Percentiles rank a stretch among this genome's conserved stretches.
phyloP scores from a whole-genome alignment of 2,888 invertebrate species.

The Torymus tubicola region DNA sequence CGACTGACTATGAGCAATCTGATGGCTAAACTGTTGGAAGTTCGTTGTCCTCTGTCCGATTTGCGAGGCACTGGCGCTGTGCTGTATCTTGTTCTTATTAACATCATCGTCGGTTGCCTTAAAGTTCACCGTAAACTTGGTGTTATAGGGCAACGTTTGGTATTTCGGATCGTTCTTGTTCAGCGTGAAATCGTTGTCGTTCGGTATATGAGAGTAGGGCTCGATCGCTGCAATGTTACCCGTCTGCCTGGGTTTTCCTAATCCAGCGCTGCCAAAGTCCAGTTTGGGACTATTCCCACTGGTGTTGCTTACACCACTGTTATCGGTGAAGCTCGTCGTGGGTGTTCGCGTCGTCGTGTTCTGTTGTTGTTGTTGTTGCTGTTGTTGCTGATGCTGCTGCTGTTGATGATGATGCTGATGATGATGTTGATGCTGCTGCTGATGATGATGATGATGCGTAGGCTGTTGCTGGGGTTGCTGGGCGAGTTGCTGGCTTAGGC shows the following conservation, averaged over 20 bases:
- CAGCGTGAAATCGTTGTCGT: slow-evolving; percentile 84
- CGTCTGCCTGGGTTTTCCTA: slow-evolving; percentile 78
- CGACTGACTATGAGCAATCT: slow-evolving; percentile 74
- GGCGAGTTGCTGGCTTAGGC: slow-evolving; percentile 82
- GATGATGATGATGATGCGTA: slow-evolving; percentile 72
- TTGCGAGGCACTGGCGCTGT: slow-evolving; percentile 74
- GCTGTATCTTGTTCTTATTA: slow-evolving; percentile 73
- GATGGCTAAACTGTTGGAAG: slow-evolving; percentile 72
- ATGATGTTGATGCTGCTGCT: neutral
- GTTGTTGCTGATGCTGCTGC: neutral
- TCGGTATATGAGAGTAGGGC: slow-evolving; percentile 90
- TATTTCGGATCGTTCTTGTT: slow-evolving; percentile 93
- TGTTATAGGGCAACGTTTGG: slow-evolving; percentile 93
- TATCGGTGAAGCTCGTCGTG: neutral
- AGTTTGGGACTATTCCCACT: slow-evolving; percentile 61
- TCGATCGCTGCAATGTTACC: slow-evolving; percentile 92
- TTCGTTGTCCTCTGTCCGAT: slow-evolving; percentile 70
- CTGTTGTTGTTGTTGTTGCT: slow-evolving; percentile 63
- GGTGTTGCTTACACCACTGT: neutral
- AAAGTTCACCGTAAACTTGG: slow-evolving; percentile 85
- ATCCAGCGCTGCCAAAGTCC: slow-evolving; percentile 65
- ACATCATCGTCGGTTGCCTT: slow-evolving; percentile 66
- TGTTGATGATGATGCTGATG: neutral
- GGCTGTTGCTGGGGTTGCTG: slow-evolving; percentile 59
- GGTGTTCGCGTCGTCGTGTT: neutral